A percentile compares a stretch with the other conserved stretches of the same genome.
Evolutionary conservation across 2,888 invertebrate genomes (phyloP).

Genomic region (Diarsia mendica): DNA sequence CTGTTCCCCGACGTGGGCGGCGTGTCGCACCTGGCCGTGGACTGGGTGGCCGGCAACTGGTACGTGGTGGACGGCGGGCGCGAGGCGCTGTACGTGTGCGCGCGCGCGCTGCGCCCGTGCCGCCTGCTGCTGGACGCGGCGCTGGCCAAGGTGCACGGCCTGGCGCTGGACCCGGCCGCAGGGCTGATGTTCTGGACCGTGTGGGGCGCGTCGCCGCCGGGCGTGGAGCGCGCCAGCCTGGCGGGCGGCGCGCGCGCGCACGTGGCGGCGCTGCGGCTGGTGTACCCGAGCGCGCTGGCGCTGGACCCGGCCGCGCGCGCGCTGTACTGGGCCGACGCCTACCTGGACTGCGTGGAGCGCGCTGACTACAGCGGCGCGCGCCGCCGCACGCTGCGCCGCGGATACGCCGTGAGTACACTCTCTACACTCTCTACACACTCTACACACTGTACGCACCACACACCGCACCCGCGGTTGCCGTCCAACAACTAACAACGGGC

Average conservation of each 20-base stretch:
- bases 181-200: conserved; percentile 94
- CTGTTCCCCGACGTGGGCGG: conserved; percentile 92
- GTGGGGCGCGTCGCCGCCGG: conserved; percentile 92
- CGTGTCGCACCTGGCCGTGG: conserved; percentile 93
- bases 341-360: conserved; percentile 94
- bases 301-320: conserved; percentile 93
- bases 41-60: conserved; percentile 97
- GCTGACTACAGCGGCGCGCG: conserved; percentile 94
- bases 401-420: conserved; percentile 82
- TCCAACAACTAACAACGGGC: too few relatives aligned
- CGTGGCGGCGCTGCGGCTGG: conserved; percentile 93
- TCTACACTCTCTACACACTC: too few relatives aligned
- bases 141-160: conserved; percentile 92
- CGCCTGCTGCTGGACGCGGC: conserved; percentile 92
- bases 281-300: conserved; percentile 94
- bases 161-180: conserved; percentile 94
- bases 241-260: conserved; percentile 91
- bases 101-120: conserved; percentile 91
- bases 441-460: too few relatives aligned
- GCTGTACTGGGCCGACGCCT: conserved; percentile 95
- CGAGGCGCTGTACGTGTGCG: conserved; percentile 93
- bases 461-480: too few relatives aligned
- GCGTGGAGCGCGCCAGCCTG: conserved; percentile 91
- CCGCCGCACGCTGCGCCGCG: conserved; percentile 91
- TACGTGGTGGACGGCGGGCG: conserved; percentile 94